These are phyloP conservation scores for Cheilosia urbana DNA, from an alignment of 2,888 invertebrate species.

Conservation along the genomic window DNA sequence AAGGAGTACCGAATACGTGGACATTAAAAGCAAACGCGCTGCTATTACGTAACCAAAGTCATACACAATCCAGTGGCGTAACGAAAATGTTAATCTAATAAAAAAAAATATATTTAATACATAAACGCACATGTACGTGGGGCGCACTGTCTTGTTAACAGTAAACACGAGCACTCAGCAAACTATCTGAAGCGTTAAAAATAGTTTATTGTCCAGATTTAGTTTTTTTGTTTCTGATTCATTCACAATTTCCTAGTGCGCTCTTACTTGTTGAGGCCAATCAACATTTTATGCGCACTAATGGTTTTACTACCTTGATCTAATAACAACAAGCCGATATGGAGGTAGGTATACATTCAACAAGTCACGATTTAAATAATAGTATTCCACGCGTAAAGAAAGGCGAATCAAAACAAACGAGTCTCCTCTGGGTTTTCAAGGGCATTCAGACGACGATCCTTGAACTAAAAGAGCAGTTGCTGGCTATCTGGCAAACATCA, in stretches of 20 bases:
- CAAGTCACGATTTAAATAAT: slow-evolving; percentile 43
- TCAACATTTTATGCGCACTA: slow-evolving; percentile 55
- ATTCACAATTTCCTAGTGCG: slow-evolving; percentile 47
- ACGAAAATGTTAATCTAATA: slow-evolving; percentile 52
- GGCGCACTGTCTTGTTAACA: slow-evolving; percentile 20
- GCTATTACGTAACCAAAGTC: slow-evolving; percentile 38
- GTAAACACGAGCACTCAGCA: slow-evolving; percentile 4
- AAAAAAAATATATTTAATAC: slow-evolving; percentile 48
- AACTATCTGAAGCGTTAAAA: slow-evolving; percentile 56
- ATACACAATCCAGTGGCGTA: slow-evolving; percentile 46
- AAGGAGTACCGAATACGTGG: slow-evolving; percentile 1
- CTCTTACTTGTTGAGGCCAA: slow-evolving; percentile 30
- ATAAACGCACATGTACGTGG: slow-evolving; percentile 4
- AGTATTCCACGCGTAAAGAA: slow-evolving; percentile 6
- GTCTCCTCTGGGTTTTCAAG: slow-evolving; percentile 25
- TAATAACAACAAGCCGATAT: slow-evolving; percentile 21
- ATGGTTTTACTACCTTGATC: slow-evolving; percentile 47
- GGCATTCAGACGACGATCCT: slow-evolving; percentile 45
- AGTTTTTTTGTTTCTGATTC: slow-evolving; percentile 7
- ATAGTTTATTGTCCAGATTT: slow-evolving; percentile 40
- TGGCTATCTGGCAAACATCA: slow-evolving; percentile 15
- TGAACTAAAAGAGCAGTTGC: slow-evolving; percentile 36
- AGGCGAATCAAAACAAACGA: slow-evolving; percentile 26
- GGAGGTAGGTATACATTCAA: slow-evolving; percentile 31
- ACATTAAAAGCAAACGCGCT: slow-evolving; percentile 3